A percentile compares a stretch with the other conserved stretches of the same genome.
These are phyloP conservation scores for Mus minutoides DNA, from an alignment of 2,797 vertebrate species.

Conservation along the genomic window DNA sequence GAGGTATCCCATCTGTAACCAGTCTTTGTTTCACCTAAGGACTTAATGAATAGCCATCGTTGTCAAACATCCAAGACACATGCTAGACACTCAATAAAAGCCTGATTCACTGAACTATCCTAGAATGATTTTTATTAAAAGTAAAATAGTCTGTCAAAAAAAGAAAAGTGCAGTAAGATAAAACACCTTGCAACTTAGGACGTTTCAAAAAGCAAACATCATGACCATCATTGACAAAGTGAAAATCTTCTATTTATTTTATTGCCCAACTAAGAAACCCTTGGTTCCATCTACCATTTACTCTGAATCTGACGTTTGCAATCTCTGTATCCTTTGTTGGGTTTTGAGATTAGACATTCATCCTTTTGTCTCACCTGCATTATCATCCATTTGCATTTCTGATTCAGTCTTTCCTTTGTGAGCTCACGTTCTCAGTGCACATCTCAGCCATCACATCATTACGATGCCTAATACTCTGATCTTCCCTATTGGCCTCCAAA, in stretches of 20 bases:
- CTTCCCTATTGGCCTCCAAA: not conserved
- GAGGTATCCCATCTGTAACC: not conserved
- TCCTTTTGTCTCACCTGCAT: not conserved
- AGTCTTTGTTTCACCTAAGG: not conserved
- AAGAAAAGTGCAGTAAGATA: not conserved
- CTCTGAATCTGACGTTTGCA: not conserved
- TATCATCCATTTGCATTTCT: not conserved
- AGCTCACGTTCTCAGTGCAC: not conserved
- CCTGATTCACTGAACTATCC: not conserved
- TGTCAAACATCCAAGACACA: not conserved
- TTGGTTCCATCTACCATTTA: not conserved
- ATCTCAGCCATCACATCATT: not conserved
- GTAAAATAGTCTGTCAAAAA: not conserved
- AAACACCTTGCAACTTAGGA: not conserved
- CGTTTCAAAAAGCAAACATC: not conserved
- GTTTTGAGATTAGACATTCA: not conserved
- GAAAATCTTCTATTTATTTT: not conserved
- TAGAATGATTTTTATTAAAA: not conserved
- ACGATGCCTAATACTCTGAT: fast-evolving
- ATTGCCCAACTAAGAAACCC: not conserved
- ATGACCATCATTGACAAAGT: not conserved
- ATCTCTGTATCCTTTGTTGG: not conserved
- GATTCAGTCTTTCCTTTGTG: not conserved
- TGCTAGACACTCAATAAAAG: not conserved
- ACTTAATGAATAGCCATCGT: not conserved